Base-by-base conservation (phyloP, 2,797 vertebrate genomes). In the Enteromius radiatus region DNA sequence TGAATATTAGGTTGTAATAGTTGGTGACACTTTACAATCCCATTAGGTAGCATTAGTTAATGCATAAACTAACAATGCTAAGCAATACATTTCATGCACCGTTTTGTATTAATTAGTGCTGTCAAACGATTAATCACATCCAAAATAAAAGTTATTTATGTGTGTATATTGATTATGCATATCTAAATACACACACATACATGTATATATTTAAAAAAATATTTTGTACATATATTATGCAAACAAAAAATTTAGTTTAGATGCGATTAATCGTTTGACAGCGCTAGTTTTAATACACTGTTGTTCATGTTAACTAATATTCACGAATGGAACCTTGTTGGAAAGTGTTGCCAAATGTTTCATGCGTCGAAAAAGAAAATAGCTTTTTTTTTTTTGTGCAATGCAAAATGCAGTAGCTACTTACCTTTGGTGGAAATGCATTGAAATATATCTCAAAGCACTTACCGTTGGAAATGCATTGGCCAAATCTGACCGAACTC, bases 1-100 rank as follows among this genome's bases (percentile, higher is more conserved):
- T 96, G 95, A 97, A 97, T 97, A 98, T 97, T 94, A 96, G 93
- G 93, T 4, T 59, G n/a, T 12, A 12, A 95, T 98, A 97, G 97
- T 96, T 26, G 74, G 71, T 36, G 14, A 8, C 47, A 54, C 71
- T 74, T 74, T 36, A 23, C 71, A 33, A 64, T 19, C 15, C 61
- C 61, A 33, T 63, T 17, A 63, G 26, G 5, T 63, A 28, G 31
- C 59, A 31, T 64, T 64, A 64, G 61, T 33, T 9, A 33, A 64
- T 64, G 61, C 61, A 19, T 5, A 33, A 33, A 64, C 61, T 31
- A 63, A 19, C 61, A 33, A 33, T 64, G 61, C 61, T 33, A 33
- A 64, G 28, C 28, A 33, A 31, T 63, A 17, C 26, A 31, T 63
- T 63, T 31, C 6, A 14, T 31, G 14, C 14, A 31, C 14, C 5